A percentile compares a stretch with the other conserved stretches of the same genome.
Evolutionary conservation across 2,888 invertebrate genomes (phyloP).

Genomic region (Nomada goodeniana): DNA sequence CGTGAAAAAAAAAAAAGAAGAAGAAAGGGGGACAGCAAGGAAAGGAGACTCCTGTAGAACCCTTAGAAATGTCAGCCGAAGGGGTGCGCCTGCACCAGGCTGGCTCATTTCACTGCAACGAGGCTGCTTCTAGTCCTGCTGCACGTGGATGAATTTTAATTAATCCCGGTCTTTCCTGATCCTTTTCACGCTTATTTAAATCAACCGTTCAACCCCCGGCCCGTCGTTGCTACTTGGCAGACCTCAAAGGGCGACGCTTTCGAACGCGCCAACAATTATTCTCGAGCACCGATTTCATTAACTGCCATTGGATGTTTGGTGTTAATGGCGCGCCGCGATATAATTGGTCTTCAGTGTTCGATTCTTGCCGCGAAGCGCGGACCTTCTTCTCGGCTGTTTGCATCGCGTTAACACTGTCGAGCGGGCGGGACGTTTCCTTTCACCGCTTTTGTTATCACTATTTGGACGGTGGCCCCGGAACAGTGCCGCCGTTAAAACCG

Average conservation of each 20-base stretch:
- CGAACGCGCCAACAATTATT: not conserved
- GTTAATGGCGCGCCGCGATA: not conserved
- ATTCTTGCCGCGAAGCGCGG: not conserved
- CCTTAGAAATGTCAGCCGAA: conserved; percentile 61
- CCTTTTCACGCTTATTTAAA: conserved; percentile 30
- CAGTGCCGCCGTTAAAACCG: too few species aligned
- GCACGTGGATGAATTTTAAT: conserved; percentile 36
- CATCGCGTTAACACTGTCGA: too few species aligned
- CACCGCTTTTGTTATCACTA: too few species aligned
- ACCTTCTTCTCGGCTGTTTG: too few species aligned
- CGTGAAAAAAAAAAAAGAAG: conserved; percentile 1
- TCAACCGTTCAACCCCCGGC: conserved; percentile 11
- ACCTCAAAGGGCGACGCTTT: not conserved
- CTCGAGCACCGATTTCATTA: not conserved
- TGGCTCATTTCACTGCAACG: conserved; percentile 34
- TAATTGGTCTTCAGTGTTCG: not conserved
- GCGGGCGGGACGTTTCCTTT: too few species aligned
- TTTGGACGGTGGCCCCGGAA: too few species aligned
- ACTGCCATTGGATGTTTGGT: not conserved
- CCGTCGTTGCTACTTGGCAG: not conserved
- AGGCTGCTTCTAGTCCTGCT: conserved; percentile 17
- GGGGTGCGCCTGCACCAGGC: conserved; percentile 15
- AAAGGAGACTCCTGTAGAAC: conserved; percentile 57
- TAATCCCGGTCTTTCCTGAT: conserved; percentile 13
- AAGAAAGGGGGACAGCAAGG: conserved; percentile 20